phyloP scores from a whole-genome alignment of 1,140 invertebrate species.

The Dreissena rostriformis region DNA sequence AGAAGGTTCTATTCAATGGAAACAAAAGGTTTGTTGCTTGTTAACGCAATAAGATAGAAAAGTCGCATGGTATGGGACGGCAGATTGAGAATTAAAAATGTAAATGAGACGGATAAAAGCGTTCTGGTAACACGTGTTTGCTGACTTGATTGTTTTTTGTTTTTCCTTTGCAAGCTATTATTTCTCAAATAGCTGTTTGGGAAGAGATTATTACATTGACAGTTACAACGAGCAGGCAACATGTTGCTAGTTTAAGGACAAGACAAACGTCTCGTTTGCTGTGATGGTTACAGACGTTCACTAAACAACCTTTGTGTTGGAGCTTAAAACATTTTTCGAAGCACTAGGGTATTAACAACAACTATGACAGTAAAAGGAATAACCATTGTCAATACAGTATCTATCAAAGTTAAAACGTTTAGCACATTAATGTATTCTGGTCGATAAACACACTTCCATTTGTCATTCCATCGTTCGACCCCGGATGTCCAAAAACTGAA shows the following conservation, averaged over 20 bases:
- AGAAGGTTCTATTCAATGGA: too few relatives aligned
- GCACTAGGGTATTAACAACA: slow-evolving; percentile 81
- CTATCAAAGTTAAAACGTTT: slow-evolving; percentile 83
- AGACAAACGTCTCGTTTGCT: too few relatives aligned
- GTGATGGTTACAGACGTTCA: too few relatives aligned
- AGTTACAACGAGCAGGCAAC: too few relatives aligned
- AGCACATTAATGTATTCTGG: slow-evolving; percentile 73
- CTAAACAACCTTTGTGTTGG: too few relatives aligned
- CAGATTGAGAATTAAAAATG: slow-evolving; percentile 89
- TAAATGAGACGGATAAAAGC: slow-evolving; percentile 89
- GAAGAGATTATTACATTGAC: too few relatives aligned
- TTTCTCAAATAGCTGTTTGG: too few relatives aligned
- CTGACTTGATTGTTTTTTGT: too few relatives aligned
- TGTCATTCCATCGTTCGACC: background rate
- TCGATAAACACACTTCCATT: background rate
- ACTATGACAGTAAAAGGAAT: slow-evolving; percentile 83
- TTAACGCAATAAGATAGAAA: slow-evolving; percentile 62
- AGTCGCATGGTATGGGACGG: slow-evolving; percentile 82
- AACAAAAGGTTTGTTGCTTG: too few relatives aligned
- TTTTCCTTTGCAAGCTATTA: too few relatives aligned
- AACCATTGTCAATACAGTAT: slow-evolving; percentile 83
- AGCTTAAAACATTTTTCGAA: too few relatives aligned
- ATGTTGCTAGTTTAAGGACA: too few relatives aligned
- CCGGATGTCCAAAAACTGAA: slow-evolving; percentile 51
- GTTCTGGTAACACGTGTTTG: slow-evolving; percentile 90